These are phyloP conservation scores for Philonicus albiceps DNA, from an alignment of 2,888 invertebrate genomes.

Conservation along the genomic window DNA sequence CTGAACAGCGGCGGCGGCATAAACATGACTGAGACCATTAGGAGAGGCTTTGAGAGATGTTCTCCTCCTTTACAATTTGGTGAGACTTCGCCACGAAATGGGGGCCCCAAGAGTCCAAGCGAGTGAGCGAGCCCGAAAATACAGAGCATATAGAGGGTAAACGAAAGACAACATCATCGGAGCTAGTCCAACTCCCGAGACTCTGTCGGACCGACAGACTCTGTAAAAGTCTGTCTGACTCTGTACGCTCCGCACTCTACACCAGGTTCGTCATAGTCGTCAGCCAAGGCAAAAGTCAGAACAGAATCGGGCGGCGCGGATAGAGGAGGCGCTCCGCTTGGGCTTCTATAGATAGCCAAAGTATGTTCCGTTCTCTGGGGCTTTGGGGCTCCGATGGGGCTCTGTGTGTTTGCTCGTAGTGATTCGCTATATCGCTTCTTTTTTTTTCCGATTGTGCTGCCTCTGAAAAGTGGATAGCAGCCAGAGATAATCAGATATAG, in stretches of 20 bases:
- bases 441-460: not conserved
- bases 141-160: not conserved
- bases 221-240: not conserved
- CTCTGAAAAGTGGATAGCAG: constrained; percentile 6
- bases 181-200: not conserved
- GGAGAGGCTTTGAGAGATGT: constrained; percentile 25
- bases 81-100: not conserved
- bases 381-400: not conserved
- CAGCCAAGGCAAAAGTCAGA: not conserved
- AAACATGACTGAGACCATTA: constrained; percentile 39
- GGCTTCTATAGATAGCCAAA: not conserved
- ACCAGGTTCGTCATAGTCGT: not conserved
- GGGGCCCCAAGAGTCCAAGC: not conserved
- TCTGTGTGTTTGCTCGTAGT: not conserved
- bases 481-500: constrained; percentile 15
- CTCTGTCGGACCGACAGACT: not conserved
- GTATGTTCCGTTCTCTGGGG: not conserved
- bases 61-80: not conserved
- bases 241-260: not conserved
- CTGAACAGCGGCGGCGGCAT: constrained; percentile 11
- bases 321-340: not conserved
- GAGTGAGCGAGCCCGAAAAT: not conserved
- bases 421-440: constrained; percentile 5
- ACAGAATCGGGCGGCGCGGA: not conserved
- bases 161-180: not conserved